These are phyloP conservation scores for Resseliella maxima DNA, from an alignment of 2,888 invertebrate genomes.

Conservation along the genomic window DNA sequence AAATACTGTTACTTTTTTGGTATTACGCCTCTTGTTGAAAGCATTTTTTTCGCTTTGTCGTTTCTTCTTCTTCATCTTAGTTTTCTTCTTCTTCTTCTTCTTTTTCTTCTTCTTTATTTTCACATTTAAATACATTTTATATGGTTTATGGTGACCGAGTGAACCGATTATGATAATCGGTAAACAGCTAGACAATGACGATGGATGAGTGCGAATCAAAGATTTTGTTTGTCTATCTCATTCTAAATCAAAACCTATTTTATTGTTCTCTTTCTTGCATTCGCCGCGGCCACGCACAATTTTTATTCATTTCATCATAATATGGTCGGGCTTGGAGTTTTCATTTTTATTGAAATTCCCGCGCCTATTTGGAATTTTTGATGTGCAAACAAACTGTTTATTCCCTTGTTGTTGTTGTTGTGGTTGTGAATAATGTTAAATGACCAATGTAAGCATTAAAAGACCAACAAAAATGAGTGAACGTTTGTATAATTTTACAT, in stretches of 20 bases:
- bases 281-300: neutral
- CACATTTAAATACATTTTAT: slow-evolving; percentile 24
- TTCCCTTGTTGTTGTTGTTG: no score
- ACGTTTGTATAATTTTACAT: slow-evolving; percentile 48
- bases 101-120: no score
- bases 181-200: neutral
- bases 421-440: no score
- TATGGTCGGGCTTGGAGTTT: neutral
- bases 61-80: neutral
- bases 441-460: neutral
- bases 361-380: neutral
- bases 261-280: neutral
- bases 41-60: neutral
- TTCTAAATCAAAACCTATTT: slow-evolving; percentile 21
- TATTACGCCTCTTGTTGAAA: neutral
- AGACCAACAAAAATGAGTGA: slow-evolving; percentile 5
- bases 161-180: slow-evolving; percentile 38
- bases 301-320: slow-evolving; percentile 3
- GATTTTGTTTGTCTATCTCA: neutral
- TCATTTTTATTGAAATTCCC: slow-evolving; percentile 50
- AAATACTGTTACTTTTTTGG: slow-evolving; percentile 25
- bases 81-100: neutral
- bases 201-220: neutral
- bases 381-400: slow-evolving; percentile 17
- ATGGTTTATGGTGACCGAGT: slow-evolving; percentile 13